Conservation (phyloP, 2,888 invertebrate genomes). For the Eurytoma californica region DNA sequence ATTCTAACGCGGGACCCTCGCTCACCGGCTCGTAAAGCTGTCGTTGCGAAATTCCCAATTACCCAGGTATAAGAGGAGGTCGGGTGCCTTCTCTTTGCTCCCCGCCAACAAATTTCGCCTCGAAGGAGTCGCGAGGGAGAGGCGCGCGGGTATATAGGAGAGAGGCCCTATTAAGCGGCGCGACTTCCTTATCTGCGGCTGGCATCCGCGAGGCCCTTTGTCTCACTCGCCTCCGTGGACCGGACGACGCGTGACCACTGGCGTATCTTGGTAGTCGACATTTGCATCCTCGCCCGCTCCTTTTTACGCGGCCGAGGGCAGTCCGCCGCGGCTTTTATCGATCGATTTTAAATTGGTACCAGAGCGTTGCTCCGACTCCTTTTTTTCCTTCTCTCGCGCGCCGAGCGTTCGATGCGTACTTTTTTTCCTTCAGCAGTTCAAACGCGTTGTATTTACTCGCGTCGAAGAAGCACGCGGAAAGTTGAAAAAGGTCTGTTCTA, state of each 20-base stretch:
- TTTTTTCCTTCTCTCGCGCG: no score
- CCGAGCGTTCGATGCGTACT: not conserved
- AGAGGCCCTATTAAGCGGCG: not conserved
- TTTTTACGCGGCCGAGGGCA: not conserved
- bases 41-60: not conserved
- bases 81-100: no score
- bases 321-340: slow-evolving; percentile 24
- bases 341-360: slow-evolving; percentile 50
- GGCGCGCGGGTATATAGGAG: not conserved
- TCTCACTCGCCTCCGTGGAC: slow-evolving; percentile 11
- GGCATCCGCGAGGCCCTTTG: slow-evolving; percentile 52
- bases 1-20: no score
- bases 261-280: slow-evolving; percentile 51
- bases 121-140: not conserved
- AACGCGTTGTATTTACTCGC: no score
- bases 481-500: no score
- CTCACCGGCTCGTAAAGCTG: slow-evolving; percentile 12
- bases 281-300: slow-evolving; percentile 44
- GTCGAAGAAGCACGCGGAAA: no score
- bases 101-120: no score
- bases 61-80: no score
- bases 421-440: no score
- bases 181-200: slow-evolving; percentile 45
- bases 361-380: not conserved
- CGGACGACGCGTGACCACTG: slow-evolving; percentile 8